phyloP scores from a whole-genome alignment of 2,113 vertebrate species.

The Crotophaga sulcirostris region DNA sequence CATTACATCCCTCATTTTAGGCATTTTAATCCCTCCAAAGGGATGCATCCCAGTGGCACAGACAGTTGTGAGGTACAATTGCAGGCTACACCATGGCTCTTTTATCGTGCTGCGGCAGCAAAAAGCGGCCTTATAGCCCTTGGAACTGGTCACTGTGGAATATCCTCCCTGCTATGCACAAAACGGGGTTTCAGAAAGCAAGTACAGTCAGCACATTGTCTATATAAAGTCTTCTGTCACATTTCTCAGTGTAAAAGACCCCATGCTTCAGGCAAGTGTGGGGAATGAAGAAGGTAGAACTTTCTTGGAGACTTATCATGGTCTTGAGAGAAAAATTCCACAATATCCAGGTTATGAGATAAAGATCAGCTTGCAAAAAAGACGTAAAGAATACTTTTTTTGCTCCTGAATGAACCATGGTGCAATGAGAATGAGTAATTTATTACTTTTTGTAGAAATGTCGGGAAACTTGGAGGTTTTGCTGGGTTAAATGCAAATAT shows the following conservation, averaged over 20 bases:
- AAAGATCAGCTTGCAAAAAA: not conserved
- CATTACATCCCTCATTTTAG: slow-evolving; percentile 40
- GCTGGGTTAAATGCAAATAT: not conserved
- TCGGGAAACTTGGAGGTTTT: not conserved
- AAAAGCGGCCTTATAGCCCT: slow-evolving; percentile 36
- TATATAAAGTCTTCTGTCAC: not conserved
- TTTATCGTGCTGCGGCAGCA: slow-evolving; percentile 20
- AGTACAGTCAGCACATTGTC: slow-evolving; percentile 25
- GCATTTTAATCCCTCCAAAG: slow-evolving; percentile 61
- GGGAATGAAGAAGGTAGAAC: not conserved
- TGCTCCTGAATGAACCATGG: not conserved
- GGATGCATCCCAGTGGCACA: slow-evolving; percentile 51
- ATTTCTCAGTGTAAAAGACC: not conserved
- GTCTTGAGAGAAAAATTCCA: not conserved
- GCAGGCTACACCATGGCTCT: slow-evolving; percentile 8
- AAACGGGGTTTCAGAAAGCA: not conserved
- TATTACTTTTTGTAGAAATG: not conserved
- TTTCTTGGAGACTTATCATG: not conserved
- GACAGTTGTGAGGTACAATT: slow-evolving; percentile 25
- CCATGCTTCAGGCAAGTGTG: not conserved
- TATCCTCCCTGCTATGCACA: not conserved
- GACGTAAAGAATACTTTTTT: not conserved
- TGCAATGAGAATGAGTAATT: not conserved
- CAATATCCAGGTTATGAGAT: not conserved
- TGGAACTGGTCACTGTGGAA: slow-evolving; percentile 53